phyloP scores from a whole-genome alignment of 2,888 invertebrate genomes.

The Lepas anatifera region DNA sequence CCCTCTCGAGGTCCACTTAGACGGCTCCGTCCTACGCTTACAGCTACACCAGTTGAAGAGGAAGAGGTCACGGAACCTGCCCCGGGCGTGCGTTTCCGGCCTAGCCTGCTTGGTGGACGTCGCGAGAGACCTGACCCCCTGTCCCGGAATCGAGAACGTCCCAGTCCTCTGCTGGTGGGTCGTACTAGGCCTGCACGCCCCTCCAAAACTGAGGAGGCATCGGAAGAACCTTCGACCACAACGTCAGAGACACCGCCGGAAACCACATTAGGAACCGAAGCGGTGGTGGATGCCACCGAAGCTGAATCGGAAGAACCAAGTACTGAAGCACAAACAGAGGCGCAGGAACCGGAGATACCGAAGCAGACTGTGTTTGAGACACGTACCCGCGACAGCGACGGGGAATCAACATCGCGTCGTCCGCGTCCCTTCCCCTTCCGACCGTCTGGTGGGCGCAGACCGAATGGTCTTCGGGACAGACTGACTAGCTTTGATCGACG shows the following conservation, averaged over 20 bases:
- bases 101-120: background rate
- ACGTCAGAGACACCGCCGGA: background rate
- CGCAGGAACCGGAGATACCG: background rate
- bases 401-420: background rate
- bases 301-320: background rate
- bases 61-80: background rate
- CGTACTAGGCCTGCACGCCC: background rate
- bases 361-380: background rate
- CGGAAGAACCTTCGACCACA: background rate
- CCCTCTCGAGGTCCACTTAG: background rate
- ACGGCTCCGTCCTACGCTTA: background rate
- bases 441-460: background rate
- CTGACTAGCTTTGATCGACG: background rate
- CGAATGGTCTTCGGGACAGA: background rate
- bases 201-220: background rate
- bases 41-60: background rate
- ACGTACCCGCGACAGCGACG: background rate
- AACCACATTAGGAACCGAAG: background rate
- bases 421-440: background rate
- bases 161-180: background rate
- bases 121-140: background rate
- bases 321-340: background rate
- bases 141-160: background rate
- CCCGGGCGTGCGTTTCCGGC: background rate
- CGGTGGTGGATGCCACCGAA: background rate